Conservation (phyloP, 2,113 vertebrate species). For the Cinclus mexicanus region DNA sequence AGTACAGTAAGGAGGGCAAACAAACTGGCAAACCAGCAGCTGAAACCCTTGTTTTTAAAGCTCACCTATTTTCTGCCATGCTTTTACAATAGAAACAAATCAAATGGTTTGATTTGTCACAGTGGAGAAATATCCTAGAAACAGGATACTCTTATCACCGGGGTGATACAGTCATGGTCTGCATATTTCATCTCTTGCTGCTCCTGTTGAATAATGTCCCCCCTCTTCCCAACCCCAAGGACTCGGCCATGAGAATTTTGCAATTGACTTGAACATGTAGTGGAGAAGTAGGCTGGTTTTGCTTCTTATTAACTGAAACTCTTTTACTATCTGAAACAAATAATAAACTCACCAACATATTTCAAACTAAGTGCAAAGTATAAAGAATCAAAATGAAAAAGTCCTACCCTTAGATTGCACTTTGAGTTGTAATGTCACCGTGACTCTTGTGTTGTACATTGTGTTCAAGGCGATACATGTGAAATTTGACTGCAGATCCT, state of each 20-base stretch:
- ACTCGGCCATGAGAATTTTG: neutral
- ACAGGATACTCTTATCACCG: neutral
- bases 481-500: conserved; percentile 61
- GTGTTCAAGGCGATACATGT: conserved; percentile 19
- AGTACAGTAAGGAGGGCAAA: neutral
- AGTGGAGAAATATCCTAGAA: neutral
- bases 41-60: neutral
- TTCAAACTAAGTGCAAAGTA: neutral
- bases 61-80: neutral
- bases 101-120: neutral
- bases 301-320: neutral
- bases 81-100: neutral
- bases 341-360: neutral
- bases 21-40: neutral
- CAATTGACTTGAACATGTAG: neutral
- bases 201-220: neutral
- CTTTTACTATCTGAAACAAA: neutral
- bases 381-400: neutral
- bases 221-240: neutral
- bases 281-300: neutral
- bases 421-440: conserved; percentile 15
- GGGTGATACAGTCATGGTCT: rapidly evolving
- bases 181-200: neutral
- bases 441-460: neutral
- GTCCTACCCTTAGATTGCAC: conserved; percentile 17